Evolutionary conservation across 1,140 invertebrate genomes (phyloP).

Genomic region (Lepidostoma basale): DNA sequence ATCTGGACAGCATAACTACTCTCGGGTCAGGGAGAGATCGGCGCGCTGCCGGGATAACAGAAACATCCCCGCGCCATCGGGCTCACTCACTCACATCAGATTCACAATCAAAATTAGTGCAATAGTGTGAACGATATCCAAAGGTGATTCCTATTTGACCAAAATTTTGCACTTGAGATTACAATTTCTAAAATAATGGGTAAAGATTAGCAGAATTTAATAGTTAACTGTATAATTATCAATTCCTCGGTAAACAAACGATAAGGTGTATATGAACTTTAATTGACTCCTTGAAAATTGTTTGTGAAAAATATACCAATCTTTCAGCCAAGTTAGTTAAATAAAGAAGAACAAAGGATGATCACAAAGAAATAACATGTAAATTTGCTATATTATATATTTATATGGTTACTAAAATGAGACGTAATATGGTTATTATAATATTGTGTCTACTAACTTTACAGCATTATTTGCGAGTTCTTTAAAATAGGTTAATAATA

Average conservation of each 20-base stretch:
- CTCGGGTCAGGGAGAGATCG: too few relatives aligned
- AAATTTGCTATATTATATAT: constrained; percentile 31
- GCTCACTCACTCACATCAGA: too few relatives aligned
- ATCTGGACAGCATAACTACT: too few relatives aligned
- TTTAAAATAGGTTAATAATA: constrained; percentile 33
- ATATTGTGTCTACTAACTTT: constrained; percentile 42
- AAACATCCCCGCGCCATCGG: too few relatives aligned
- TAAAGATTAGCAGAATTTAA: not conserved
- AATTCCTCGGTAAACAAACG: constrained; percentile 3
- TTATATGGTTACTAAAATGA: constrained; percentile 40
- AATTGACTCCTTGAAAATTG: constrained; percentile 4
- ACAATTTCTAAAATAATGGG: not conserved
- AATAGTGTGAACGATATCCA: constrained; percentile 5
- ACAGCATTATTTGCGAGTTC: constrained; percentile 30
- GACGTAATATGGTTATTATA: constrained; percentile 38
- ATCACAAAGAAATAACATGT: constrained; percentile 17
- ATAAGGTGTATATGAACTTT: not conserved
- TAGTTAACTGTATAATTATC: not conserved
- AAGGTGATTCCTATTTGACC: constrained; percentile 2
- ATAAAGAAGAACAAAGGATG: not conserved
- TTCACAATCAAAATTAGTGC: not conserved
- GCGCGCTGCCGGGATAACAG: too few relatives aligned
- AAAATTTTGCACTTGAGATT: not conserved
- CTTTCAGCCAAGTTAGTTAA: not conserved
- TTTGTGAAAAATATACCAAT: not conserved